These are phyloP conservation scores for Drosophila watanabei DNA, from an alignment of 1,140 invertebrate genomes.

Conservation along the genomic window DNA sequence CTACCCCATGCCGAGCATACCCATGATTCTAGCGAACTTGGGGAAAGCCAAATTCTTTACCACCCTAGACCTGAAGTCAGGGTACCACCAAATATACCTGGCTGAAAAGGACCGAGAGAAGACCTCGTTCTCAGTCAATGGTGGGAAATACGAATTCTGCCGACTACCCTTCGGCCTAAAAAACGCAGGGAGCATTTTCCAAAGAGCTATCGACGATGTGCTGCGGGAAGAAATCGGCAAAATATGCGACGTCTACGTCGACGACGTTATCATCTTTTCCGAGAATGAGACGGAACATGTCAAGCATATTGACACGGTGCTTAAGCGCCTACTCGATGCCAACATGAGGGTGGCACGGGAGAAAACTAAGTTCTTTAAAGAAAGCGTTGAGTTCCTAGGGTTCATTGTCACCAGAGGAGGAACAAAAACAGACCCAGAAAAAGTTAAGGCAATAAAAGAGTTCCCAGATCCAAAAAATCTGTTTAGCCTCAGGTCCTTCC, in stretches of 20 bases:
- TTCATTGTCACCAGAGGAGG: conserved; percentile 2
- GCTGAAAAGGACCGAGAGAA: too few relatives aligned
- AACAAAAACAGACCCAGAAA: conserved; percentile 13
- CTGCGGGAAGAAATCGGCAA: conserved; percentile 19
- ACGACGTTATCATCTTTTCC: conserved; percentile 26
- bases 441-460: conserved; percentile 18
- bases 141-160: too few relatives aligned
- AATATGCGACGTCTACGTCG: conserved; percentile 2
- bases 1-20: background rate
- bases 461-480: background rate
- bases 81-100: background rate
- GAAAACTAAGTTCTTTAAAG: conserved; percentile 17
- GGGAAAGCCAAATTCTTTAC: too few relatives aligned
- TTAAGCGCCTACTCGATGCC: conserved; percentile 11
- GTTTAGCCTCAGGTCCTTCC: too few relatives aligned
- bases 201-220: conserved; percentile 25
- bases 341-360: conserved; percentile 22
- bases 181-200: conserved; percentile 11
- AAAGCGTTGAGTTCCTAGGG: background rate
- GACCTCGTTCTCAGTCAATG: too few relatives aligned
- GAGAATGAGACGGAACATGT: conserved; percentile 12
- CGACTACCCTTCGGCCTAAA: conserved; percentile 19
- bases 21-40: too few relatives aligned
- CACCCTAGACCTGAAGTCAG: background rate
- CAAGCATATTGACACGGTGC: conserved; percentile 5